Evolutionary conservation across 2,113 vertebrate species (phyloP).

Genomic region (Pollachius pollachius): DNA sequence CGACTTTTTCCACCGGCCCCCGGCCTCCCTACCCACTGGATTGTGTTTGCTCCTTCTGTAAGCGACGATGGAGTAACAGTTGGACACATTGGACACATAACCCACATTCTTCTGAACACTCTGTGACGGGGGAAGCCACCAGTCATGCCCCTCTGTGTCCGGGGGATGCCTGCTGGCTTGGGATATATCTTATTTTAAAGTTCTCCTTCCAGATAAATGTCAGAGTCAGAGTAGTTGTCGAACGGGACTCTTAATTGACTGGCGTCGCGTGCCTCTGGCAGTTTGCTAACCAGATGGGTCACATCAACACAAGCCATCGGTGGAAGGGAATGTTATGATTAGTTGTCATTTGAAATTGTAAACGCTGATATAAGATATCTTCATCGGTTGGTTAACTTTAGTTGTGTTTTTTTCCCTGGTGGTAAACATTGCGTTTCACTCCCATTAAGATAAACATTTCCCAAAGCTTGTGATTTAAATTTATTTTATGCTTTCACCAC

Average conservation of each 20-base stretch:
- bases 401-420: no score
- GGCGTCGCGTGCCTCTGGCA: background rate
- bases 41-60: slow-evolving; percentile 14
- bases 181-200: background rate
- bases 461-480: no score
- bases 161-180: background rate
- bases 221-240: background rate
- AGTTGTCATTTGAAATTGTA: background rate
- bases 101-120: slow-evolving; percentile 18
- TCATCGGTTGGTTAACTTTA: no score
- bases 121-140: slow-evolving; percentile 12
- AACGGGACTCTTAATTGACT: background rate
- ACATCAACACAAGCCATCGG: background rate
- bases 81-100: slow-evolving; percentile 29
- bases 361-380: background rate
- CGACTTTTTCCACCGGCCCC: slow-evolving; percentile 13
- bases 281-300: background rate
- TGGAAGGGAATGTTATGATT: background rate
- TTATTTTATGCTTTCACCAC: background rate
- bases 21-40: slow-evolving; percentile 15
- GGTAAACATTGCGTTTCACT: no score
- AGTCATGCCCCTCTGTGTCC: background rate
- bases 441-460: no score
- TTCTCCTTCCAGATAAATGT: background rate
- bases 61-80: slow-evolving; percentile 21